Evolutionary conservation across 2,113 vertebrate species (phyloP).

Genomic region (Pluvianellus socialis): DNA sequence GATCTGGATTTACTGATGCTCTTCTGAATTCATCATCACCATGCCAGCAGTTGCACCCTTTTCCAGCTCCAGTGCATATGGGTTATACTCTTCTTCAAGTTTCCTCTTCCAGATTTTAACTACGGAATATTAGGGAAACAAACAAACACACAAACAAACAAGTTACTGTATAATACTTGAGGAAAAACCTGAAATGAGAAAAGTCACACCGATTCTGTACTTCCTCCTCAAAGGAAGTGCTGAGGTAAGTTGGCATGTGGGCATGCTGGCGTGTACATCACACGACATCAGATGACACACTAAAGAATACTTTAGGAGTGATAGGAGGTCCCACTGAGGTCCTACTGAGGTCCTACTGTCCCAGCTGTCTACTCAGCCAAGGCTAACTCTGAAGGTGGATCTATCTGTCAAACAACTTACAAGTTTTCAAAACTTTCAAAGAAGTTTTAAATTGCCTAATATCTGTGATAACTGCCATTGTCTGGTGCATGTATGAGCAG

Average conservation of each 20-base stretch:
- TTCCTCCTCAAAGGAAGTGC: not conserved
- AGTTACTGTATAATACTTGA: not conserved
- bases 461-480: not conserved
- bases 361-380: not conserved
- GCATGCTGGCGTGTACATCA: not conserved
- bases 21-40: conserved; percentile 63
- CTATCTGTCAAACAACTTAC: not conserved
- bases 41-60: conserved; percentile 59
- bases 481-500: not conserved
- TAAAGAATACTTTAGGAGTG: not conserved
- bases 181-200: not conserved
- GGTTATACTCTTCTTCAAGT: conserved; percentile 74
- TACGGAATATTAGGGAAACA: not conserved
- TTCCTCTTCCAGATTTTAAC: conserved; percentile 80
- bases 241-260: not conserved
- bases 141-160: not conserved
- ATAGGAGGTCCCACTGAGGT: too few relatives aligned
- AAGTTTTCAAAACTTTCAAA: not conserved
- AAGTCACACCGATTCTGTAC: not conserved
- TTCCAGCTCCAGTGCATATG: conserved; percentile 69
- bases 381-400: not conserved
- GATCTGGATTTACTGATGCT: conserved; percentile 41
- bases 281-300: accelerated
- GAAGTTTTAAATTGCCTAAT: not conserved
- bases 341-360: not conserved